Base-by-base conservation (phyloP, 2,888 invertebrate genomes). In the Steinernema scapterisci region DNA sequence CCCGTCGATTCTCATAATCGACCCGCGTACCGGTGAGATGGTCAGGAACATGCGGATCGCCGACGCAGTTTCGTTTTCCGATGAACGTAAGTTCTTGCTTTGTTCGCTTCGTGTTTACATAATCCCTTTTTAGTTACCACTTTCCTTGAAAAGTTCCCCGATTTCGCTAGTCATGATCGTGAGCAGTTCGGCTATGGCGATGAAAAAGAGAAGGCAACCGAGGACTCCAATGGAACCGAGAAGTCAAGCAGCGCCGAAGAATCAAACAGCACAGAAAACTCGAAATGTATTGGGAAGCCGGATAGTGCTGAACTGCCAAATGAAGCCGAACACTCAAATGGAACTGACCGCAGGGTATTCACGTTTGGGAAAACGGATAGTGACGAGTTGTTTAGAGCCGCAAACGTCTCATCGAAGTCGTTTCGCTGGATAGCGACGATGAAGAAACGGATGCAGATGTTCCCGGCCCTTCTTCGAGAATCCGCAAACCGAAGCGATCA, bases 11-110 rank as follows among this genome's bases (percentile, higher is more conserved):
- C 82, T 84, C 73, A 76, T 84, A 31, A 75, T 84, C 54, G 84
- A 84, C 75, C 84, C 84, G 21, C 73, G 84, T 19, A 84, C 82
- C 16, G 83, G 84, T 5, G 84, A 84, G 71, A 48, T 75, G 45
- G 79, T 83, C 13, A 23, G 48, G 16, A 72, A 48, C 11, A 43
- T 82, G 16, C 73, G 45, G 45, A 73, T 74, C 31, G n/a, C 75
- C 13, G 82, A 83, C 51, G 70, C 81, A 9, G 76, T 83, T 23
- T 73, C 80, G 0, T 75, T 83, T 51, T 78, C 79, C 31, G 83
- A 83, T 48, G 75, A 76, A 27, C 72, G 83, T 83, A 63, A 48
- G 78, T 73, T 21, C 23, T 63, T 19, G 16, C 43, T 31, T 23
- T 1, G 16, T 56, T 54, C 19, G 16, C 38, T 5, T 27, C 21